Conservation (phyloP, 2,113 vertebrate species). For the Hassar affinis region DNA sequence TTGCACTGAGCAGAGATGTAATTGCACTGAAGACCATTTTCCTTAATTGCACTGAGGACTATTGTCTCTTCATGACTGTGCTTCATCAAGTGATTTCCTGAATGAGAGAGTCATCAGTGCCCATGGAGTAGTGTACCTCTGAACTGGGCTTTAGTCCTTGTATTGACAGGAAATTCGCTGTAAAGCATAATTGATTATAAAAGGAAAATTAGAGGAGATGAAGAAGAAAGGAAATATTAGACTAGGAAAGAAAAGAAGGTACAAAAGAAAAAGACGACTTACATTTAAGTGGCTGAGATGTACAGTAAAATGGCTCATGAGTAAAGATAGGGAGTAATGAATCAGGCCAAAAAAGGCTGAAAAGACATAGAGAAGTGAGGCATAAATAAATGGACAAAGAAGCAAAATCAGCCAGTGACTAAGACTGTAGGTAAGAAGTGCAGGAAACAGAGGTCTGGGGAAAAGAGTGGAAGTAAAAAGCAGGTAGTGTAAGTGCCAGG, state of each 20-base stretch:
- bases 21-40: constrained; percentile 2
- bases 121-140: neutral
- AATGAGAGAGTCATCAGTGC: constrained; percentile 8
- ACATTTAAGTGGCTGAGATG: constrained; percentile 17
- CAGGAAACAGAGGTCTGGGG: neutral
- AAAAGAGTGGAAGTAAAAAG: constrained; percentile 23
- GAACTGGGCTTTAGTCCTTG: neutral
- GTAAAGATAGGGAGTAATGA: neutral
- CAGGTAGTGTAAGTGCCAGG: constrained; percentile 30
- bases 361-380: neutral
- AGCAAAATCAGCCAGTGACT: neutral
- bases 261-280: neutral
- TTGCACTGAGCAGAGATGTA: neutral
- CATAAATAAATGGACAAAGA: constrained; percentile 8
- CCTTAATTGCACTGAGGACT: constrained; percentile 15
- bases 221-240: constrained; percentile 13
- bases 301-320: neutral
- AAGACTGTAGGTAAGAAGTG: neutral
- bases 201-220: neutral
- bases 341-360: neutral
- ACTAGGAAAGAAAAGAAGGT: neutral
- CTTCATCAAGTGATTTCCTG: constrained; percentile 29
- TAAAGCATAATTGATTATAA: neutral
- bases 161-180: constrained; percentile 17
- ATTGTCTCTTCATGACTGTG: neutral